A percentile compares a stretch with the other conserved stretches of the same genome.
Evolutionary conservation across 2,888 invertebrate genomes (phyloP).

Genomic region (Clistopyga incitator): DNA sequence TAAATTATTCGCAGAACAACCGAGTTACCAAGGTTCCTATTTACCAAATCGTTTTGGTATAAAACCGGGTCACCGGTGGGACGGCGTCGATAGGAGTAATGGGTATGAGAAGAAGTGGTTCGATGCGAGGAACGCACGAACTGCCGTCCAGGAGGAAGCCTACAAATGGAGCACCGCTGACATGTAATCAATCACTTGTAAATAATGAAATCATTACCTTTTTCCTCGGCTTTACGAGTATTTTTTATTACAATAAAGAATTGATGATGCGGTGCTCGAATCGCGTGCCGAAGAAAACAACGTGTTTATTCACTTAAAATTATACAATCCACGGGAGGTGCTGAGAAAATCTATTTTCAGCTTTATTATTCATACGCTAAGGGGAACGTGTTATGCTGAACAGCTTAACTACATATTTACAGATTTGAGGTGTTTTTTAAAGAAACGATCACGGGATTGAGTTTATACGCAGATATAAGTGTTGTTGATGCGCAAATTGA

Average conservation of each 20-base stretch:
- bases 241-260: conserved; percentile 24
- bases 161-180: conserved; percentile 98
- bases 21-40: conserved; percentile 92
- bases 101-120: conserved; percentile 97
- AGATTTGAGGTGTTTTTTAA: not conserved
- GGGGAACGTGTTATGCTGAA: not conserved
- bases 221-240: not conserved
- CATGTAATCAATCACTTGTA: conserved; percentile 88
- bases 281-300: not conserved
- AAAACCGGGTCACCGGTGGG: conserved; percentile 98
- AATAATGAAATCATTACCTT: conserved; percentile 8
- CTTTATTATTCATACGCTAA: not conserved
- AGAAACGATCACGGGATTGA: not conserved
- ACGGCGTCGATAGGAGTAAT: conserved; percentile 98
- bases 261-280: not conserved
- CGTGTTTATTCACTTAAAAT: conserved; percentile 1
- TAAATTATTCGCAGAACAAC: conserved; percentile 85
- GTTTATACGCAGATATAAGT: not conserved
- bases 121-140: conserved; percentile 89
- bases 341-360: not conserved
- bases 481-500: not conserved
- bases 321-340: not conserved
- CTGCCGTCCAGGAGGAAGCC: conserved; percentile 92
- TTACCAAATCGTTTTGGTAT: conserved; percentile 97
- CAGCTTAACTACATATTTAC: not conserved